A percentile compares a stretch with the other conserved stretches of the same genome.
Conservation (phyloP, 1,140 invertebrate species). For the Luehdorfia chinensis region DNA sequence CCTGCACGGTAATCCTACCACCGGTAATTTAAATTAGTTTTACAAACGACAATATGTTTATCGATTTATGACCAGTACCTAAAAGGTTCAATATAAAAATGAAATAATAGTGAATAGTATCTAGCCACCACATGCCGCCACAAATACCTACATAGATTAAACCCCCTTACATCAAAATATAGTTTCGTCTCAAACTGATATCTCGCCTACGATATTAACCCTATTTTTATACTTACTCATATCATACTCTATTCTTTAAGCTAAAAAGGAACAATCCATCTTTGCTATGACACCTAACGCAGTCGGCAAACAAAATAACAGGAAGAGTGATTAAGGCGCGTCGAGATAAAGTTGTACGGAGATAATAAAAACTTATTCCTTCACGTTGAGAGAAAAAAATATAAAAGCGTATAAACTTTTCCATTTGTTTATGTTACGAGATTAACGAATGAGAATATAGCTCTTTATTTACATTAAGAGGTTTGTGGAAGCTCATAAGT, state of each 20-base stretch:
- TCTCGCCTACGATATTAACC: no score
- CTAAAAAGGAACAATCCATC: constrained; percentile 9
- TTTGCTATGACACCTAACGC: constrained; percentile 10
- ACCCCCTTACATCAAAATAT: no score
- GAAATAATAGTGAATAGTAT: no score
- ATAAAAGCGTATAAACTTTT: constrained; percentile 1
- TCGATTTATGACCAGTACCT: no score
- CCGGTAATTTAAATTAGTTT: no score
- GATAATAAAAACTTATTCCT: constrained; percentile 12
- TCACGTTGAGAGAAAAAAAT: background rate
- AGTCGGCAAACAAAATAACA: constrained; percentile 17
- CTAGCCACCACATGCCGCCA: no score
- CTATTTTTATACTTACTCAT: constrained; percentile 3
- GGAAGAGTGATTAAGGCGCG: constrained; percentile 13
- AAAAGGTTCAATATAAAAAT: no score
- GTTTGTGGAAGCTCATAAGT: constrained; percentile 6
- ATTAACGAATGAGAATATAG: constrained; percentile 7
- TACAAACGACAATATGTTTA: no score
- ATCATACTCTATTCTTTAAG: background rate
- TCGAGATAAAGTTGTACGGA: constrained; percentile 8
- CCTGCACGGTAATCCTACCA: no score
- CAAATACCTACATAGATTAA: no score
- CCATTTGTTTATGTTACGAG: constrained; percentile 14
- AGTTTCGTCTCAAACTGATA: no score
- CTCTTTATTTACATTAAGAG: constrained; percentile 14